Percentiles rank a stretch among this genome's conserved stretches.
Conservation (phyloP, 2,797 vertebrate genomes). For the Poeciliopsis gracilis region DNA sequence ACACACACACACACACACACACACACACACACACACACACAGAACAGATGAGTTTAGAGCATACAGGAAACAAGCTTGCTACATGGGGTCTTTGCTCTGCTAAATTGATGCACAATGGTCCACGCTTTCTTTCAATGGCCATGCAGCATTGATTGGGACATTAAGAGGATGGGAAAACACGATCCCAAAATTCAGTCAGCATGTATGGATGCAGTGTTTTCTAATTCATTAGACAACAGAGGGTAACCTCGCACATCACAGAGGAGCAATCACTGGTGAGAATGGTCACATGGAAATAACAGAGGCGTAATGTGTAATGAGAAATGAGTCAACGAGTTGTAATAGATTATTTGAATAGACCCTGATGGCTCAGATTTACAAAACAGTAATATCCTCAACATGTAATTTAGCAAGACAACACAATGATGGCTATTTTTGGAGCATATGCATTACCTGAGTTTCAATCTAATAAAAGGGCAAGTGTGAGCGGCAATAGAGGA, state of each 20-base stretch:
- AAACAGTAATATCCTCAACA: conserved; percentile 45
- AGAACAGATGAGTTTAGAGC: conserved; percentile 33
- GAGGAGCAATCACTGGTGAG: conserved; percentile 51
- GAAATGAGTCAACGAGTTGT: conserved; percentile 63
- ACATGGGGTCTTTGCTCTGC: conserved; percentile 23
- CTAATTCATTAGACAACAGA: conserved; percentile 31
- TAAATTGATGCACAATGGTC: conserved; percentile 32
- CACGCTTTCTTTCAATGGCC: conserved; percentile 47
- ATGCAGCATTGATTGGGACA: conserved; percentile 58
- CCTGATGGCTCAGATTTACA: conserved; percentile 58
- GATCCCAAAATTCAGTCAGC: conserved; percentile 31
- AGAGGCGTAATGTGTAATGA: conserved; percentile 50
- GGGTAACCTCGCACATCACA: conserved; percentile 41
- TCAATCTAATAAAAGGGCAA: conserved; percentile 74
- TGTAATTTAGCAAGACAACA: conserved; percentile 62
- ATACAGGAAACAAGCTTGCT: conserved; percentile 38
- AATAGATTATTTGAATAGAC: conserved; percentile 70
- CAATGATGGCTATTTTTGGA: conserved; percentile 71
- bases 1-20: conserved; percentile 1
- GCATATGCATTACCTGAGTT: conserved; percentile 64
- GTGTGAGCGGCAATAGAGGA: conserved; percentile 70
- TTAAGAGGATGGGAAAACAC: conserved; percentile 54
- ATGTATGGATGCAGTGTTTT: conserved; percentile 14
- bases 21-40: background rate
- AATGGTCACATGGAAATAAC: conserved; percentile 28